phyloP scores from a whole-genome alignment of 2,888 invertebrate species.

The Rhamnusium bicolor region DNA sequence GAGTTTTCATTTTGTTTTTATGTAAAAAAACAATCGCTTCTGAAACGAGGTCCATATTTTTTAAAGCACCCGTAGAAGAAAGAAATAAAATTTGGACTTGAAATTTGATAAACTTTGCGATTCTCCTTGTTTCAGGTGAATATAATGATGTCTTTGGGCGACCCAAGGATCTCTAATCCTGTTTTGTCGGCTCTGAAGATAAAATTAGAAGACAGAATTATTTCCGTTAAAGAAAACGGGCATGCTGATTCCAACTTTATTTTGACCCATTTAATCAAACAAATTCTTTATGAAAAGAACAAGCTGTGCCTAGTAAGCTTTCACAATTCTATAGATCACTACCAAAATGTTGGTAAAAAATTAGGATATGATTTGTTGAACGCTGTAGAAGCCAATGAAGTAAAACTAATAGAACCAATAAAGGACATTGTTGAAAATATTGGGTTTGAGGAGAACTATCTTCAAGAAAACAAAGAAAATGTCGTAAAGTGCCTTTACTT shows the following conservation, averaged over 20 bases:
- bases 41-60: no score
- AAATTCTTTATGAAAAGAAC: constrained; percentile 77
- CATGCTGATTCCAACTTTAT: constrained; percentile 83
- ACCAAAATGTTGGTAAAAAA: constrained; percentile 82
- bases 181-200: constrained; percentile 74
- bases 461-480: constrained; percentile 62
- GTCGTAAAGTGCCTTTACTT: constrained; percentile 71
- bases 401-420: constrained; percentile 74
- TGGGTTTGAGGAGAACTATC: constrained; percentile 61
- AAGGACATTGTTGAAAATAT: constrained; percentile 71
- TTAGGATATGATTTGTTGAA: constrained; percentile 81
- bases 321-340: constrained; percentile 82
- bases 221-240: constrained; percentile 81
- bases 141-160: constrained; percentile 52
- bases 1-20: no score
- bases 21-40: no score
- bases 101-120: no score
- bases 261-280: constrained; percentile 79
- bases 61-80: no score
- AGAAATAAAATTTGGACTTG: no score
- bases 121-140: constrained; percentile 36
- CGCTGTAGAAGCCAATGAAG: constrained; percentile 71
- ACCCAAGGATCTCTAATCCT: constrained; percentile 55
- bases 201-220: constrained; percentile 75
- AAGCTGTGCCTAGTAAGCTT: constrained; percentile 78